Conservation (phyloP, 2,113 vertebrate species). For the Oostethus manadensis region DNA sequence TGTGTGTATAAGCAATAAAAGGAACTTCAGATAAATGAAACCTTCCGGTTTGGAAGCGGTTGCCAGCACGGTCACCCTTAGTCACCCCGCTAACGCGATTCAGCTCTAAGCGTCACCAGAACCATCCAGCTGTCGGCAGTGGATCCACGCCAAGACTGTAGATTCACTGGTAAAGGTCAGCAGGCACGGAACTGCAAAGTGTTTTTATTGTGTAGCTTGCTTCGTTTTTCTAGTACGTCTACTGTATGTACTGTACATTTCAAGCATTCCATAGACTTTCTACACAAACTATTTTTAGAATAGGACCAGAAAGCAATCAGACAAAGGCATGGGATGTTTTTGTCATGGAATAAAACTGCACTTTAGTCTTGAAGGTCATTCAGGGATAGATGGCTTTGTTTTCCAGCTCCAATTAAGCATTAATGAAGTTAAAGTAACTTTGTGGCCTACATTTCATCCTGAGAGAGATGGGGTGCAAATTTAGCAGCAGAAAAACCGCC, state of each 20-base stretch:
- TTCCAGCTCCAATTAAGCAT: neutral
- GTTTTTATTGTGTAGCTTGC: too few relatives aligned
- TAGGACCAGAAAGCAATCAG: neutral
- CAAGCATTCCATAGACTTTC: neutral
- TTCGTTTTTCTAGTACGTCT: too few relatives aligned
- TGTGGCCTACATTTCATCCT: constrained; percentile 1
- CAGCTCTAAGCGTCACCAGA: constrained; percentile 43
- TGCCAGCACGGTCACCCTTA: constrained; percentile 36
- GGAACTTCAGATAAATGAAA: constrained; percentile 41
- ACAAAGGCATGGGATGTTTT: too few relatives aligned
- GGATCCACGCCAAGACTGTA: constrained; percentile 40
- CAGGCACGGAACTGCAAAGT: constrained; percentile 9
- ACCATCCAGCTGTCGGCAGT: constrained; percentile 41
- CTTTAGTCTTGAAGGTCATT: neutral
- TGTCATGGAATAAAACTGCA: neutral
- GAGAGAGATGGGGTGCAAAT: constrained; percentile 1
- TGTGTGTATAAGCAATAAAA: constrained; percentile 3
- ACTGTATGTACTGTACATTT: too few relatives aligned
- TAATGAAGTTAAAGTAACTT: constrained; percentile 16
- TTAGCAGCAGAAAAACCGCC: neutral
- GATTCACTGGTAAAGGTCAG: constrained; percentile 45
- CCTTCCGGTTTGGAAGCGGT: constrained; percentile 40
- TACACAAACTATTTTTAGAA: neutral
- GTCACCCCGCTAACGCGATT: constrained; percentile 43
- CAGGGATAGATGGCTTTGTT: neutral